phyloP scores from a whole-genome alignment of 2,113 vertebrate species.

The Syngnathus typhle region DNA sequence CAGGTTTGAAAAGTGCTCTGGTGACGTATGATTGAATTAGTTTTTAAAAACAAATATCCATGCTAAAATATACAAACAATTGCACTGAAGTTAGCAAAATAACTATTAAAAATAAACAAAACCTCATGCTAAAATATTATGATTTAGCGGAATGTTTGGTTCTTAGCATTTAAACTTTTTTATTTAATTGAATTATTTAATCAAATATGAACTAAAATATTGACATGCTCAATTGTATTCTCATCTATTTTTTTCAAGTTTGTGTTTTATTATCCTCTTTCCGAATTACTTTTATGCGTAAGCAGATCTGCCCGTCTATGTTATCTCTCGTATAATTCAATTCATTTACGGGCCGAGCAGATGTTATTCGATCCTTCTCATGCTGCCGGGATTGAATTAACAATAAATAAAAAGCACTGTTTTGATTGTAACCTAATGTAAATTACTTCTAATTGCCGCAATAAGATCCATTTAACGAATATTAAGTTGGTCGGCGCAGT shows the following conservation, averaged over 20 bases:
- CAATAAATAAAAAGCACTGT: not conserved
- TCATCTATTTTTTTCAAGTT: not conserved
- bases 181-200: not conserved
- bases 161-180: not conserved
- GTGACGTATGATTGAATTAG: not conserved
- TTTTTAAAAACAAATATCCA: not conserved
- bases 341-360: not conserved
- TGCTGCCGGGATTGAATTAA: not conserved
- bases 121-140: no score
- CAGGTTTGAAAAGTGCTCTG: not conserved
- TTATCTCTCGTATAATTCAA: slow-evolving; percentile 8
- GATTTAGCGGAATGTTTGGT: not conserved
- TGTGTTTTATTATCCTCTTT: not conserved
- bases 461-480: not conserved
- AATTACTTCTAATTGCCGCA: not conserved
- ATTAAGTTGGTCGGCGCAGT: not conserved
- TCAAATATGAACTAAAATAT: no score
- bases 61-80: not conserved
- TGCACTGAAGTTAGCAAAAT: no score
- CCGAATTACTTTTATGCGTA: not conserved
- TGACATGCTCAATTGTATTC: not conserved
- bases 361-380: slow-evolving; percentile 18
- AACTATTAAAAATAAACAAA: no score
- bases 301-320: not conserved
- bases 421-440: not conserved